Percentiles rank a stretch among this genome's conserved stretches.
phyloP scores from a whole-genome alignment of 1,140 invertebrate species.

The Papilio machaon region DNA sequence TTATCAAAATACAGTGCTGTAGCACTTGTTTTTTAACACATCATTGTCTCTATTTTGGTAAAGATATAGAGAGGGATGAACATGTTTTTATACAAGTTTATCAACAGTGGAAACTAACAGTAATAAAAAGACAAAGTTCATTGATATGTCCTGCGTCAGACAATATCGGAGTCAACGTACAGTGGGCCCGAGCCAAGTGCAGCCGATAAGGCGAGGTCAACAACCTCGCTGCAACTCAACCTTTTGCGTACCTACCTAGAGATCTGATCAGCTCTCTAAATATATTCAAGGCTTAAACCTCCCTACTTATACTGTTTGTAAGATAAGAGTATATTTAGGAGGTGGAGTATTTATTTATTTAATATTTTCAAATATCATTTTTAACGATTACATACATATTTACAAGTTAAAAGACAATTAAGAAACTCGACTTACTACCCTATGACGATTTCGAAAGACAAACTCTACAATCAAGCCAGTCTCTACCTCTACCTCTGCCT shows the following conservation, averaged over 20 bases:
- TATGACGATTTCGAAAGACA: no score
- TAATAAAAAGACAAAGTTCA: slow-evolving; percentile 5
- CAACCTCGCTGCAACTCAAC: slow-evolving; percentile 4
- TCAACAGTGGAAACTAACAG: neutral
- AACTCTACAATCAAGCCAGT: no score
- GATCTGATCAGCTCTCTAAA: neutral
- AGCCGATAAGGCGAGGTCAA: neutral
- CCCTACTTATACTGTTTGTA: neutral
- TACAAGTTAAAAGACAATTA: no score
- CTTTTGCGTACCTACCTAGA: neutral
- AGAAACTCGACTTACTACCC: no score
- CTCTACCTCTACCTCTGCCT: no score
- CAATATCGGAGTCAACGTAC: slow-evolving; percentile 11
- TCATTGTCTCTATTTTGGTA: no score
- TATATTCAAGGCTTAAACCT: slow-evolving; percentile 2
- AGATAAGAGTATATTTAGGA: neutral
- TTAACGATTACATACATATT: no score
- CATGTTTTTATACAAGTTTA: neutral
- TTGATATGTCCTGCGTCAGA: neutral
- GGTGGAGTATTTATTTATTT: neutral
- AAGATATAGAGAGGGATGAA: neutral
- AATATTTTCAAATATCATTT: no score
- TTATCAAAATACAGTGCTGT: no score
- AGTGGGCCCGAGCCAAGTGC: neutral
- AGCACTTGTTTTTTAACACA: no score